These are phyloP conservation scores for Drosophila pseudoananassae DNA, from an alignment of 1,140 invertebrate species.

Conservation along the genomic window DNA sequence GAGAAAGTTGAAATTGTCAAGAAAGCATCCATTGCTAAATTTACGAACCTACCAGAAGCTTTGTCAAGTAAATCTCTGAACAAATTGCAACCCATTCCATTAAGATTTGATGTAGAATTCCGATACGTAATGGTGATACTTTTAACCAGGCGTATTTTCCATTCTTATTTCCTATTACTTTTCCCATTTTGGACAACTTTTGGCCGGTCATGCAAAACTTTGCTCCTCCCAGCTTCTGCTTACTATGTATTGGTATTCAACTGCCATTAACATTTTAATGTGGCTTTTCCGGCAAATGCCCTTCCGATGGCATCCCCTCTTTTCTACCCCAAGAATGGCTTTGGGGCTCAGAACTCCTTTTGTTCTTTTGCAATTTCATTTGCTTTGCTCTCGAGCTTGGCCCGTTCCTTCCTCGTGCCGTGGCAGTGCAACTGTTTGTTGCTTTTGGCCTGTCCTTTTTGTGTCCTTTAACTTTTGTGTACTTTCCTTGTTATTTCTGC, in stretches of 20 bases:
- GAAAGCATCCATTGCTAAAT: slow-evolving; percentile 17
- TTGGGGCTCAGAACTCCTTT: slow-evolving; percentile 50
- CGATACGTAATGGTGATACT: not conserved
- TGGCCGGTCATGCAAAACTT: slow-evolving; percentile 8
- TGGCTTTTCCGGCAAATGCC: slow-evolving; percentile 12
- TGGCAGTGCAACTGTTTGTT: slow-evolving; percentile 16
- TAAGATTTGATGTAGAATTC: not conserved
- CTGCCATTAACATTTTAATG: slow-evolving; percentile 75
- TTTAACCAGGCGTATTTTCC: not conserved
- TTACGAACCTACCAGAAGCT: slow-evolving; percentile 26
- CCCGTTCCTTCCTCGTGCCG: slow-evolving; percentile 6
- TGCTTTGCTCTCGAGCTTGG: slow-evolving; percentile 36
- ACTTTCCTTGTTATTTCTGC: slow-evolving; percentile 55
- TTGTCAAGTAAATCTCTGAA: slow-evolving; percentile 10
- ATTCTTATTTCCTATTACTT: not conserved
- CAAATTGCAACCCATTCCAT: slow-evolving; percentile 10
- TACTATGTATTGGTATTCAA: slow-evolving; percentile 33
- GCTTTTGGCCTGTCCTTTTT: slow-evolving; percentile 30
- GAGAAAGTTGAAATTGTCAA: slow-evolving; percentile 9
- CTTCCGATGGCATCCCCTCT: not conserved
- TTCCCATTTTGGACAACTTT: slow-evolving; percentile 10
- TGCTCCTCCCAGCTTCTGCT: slow-evolving; percentile 42
- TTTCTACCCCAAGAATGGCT: slow-evolving; percentile 2
- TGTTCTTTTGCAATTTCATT: slow-evolving; percentile 69
- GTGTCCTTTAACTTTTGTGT: slow-evolving; percentile 44